Evolutionary conservation across 2,888 invertebrate species (phyloP), one percentile per base, ranked within the genome.

Genomic region (Tanytarsus gracilentus): DNA sequence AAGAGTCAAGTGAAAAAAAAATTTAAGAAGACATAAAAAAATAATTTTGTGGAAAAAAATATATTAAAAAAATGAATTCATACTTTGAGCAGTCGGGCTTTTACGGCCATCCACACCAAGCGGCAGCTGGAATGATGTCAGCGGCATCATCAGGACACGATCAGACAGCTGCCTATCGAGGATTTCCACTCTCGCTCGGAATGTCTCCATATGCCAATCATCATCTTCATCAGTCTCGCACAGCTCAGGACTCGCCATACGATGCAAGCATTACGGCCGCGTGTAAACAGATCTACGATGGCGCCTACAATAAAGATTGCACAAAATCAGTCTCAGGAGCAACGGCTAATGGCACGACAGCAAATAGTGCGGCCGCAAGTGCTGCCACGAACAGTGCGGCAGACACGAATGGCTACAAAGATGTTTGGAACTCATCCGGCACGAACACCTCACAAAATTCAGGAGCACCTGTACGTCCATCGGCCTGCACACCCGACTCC

Each of bases 31-130:
- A 21, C 26, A 52, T n/a, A 44, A 44, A 44, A 44, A 4, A 16
- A 14, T 21, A 21, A 21, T 14, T 21, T 48, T 4, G 23, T 58
- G 25, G 48, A 27, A 26, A 61, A 3, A 21, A 23, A 40, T 21
- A 69, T 68, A 65, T 83, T 75, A 75, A 26, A 56, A 72, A 67
- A 64, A 93, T 93, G 93, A 93, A 92, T 86, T 92, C 92, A 74
- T 94, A 93, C 76, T 94, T 93, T 76, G 93, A 93, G 80, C 93
- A 93, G 80, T 87, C 88, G 76, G 92, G 92, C 76, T 94, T 94
- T 80, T 93, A 94, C 79, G 91, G 92, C 71, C 90, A 91, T 76
- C 91, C 91, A 72, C 86, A 90, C 78, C 86, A 91, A 77, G 80
- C 82, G 64, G 80, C 83, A 66, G 81, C 78, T 65, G 77, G 79